Evolutionary conservation across 2,888 invertebrate species (phyloP).

Genomic region (Eristalis tenax): DNA sequence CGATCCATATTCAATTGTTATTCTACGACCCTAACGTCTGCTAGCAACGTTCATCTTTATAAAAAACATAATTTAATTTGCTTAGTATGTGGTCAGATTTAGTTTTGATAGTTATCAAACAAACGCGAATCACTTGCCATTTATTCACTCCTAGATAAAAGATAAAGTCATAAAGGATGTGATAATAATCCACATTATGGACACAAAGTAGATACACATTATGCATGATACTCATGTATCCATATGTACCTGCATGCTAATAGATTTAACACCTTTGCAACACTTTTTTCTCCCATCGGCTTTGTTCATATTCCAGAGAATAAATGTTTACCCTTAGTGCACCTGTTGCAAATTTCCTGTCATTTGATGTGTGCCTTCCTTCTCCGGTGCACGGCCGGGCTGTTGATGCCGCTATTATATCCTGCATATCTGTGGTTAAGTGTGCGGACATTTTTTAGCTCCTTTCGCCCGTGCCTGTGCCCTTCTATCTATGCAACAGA

Average conservation of each 20-base stretch:
- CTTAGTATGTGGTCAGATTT: too few relatives aligned
- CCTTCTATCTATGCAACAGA: slow-evolving; percentile 36
- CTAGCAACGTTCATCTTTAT: too few relatives aligned
- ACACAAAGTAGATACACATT: not conserved
- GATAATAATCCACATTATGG: not conserved
- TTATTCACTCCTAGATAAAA: not conserved
- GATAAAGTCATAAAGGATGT: not conserved
- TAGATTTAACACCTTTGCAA: slow-evolving; percentile 28
- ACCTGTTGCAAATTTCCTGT: slow-evolving; percentile 69
- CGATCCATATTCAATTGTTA: too few relatives aligned
- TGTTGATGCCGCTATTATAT: slow-evolving; percentile 57
- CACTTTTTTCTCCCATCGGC: not conserved
- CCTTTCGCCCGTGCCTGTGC: slow-evolving; percentile 31
- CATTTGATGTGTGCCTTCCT: slow-evolving; percentile 64
- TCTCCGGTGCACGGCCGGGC: slow-evolving; percentile 47
- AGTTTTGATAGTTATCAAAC: too few relatives aligned
- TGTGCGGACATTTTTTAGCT: slow-evolving; percentile 58
- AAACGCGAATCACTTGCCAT: not conserved
- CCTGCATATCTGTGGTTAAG: slow-evolving; percentile 70
- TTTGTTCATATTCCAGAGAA: slow-evolving; percentile 62
- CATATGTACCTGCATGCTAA: not conserved
- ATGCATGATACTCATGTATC: not conserved
- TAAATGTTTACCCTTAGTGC: slow-evolving; percentile 71
- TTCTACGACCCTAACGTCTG: too few relatives aligned
- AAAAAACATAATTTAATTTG: too few relatives aligned